Base-by-base conservation (phyloP, 2,888 invertebrate genomes). In the Pharmacophagus antenor region DNA sequence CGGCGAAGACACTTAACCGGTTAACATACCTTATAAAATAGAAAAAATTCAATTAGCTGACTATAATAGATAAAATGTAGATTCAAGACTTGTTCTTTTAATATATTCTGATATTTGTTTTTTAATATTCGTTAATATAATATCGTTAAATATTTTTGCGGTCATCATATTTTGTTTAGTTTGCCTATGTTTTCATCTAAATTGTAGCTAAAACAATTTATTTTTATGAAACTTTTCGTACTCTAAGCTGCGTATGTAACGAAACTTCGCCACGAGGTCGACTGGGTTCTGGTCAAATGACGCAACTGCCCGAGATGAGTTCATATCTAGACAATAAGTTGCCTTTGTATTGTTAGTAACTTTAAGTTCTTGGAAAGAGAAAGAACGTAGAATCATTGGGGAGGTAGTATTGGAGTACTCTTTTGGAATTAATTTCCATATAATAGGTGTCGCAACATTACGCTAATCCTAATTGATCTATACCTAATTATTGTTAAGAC, bases 281-380 rank as follows among this genome's bases (percentile, higher is more conserved):
- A 72, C 74, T 62, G 54, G 65, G 66, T 69, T 64, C 58, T 64
- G 65, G 65, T 67, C 61, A 62, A 65, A 68, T 85, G 83, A 82
- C 80, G 84, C 75, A 83, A 84, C 60, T 58, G 17, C 62, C 57
- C 62, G 69, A 70, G 78, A 81, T 84, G 82, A 84, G 77, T 83
- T 82, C 79, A 82, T 76, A 71, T 70, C 67, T 68, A 71, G 65
- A 76, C 76, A 77, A 74, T 74, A 70, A 69, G 66, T 71, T 70
- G 66, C 70, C 73, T 72, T 72, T 64, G 63, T 57, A 56, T 41
- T 51, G 18, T 25, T 49, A 60, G 58, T 62, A 15, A 51, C 49
- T 48, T 46, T 51, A 23, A 51, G 23, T 61, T 55, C 25, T 44
- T 51, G 25, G 23, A 20, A 42, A 41, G 25, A 25, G 17, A 31